phyloP scores from a whole-genome alignment of 2,113 vertebrate genomes.

The Anarhynchus alexandrinus region DNA sequence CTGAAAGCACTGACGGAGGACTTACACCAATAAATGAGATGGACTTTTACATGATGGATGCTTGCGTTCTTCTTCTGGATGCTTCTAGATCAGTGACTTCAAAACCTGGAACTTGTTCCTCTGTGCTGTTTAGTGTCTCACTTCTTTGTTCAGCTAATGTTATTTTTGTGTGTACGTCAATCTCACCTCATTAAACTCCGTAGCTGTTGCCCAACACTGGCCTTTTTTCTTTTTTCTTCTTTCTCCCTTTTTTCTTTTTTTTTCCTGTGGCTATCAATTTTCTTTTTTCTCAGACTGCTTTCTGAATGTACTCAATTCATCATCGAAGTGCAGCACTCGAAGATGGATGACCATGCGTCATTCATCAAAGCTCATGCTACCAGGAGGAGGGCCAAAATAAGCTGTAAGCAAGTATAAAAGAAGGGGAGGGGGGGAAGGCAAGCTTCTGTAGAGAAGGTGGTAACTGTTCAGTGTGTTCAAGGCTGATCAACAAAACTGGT shows the following conservation, averaged over 20 bases:
- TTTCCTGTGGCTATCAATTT: constrained; percentile 18
- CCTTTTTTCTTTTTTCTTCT: neutral
- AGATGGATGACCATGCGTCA: constrained; percentile 41
- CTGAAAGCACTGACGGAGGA: neutral
- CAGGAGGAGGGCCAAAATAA: neutral
- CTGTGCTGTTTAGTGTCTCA: neutral
- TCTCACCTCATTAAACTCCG: constrained; percentile 1
- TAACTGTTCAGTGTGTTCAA: neutral
- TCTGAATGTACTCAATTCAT: constrained; percentile 48
- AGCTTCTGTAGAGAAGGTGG: neutral
- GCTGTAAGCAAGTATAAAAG: neutral
- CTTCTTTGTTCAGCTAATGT: neutral
- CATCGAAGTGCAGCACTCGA: neutral
- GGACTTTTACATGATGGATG: neutral
- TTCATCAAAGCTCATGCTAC: constrained; percentile 18
- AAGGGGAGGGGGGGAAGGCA: too few species aligned
- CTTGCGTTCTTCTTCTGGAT: neutral
- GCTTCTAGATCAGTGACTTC: neutral
- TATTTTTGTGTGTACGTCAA: neutral
- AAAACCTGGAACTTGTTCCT: neutral
- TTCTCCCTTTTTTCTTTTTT: neutral
- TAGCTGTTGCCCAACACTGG: neutral
- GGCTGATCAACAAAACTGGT: neutral
- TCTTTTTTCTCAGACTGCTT: neutral
- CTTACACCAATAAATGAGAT: rapidly evolving